Evolutionary conservation across 2,888 invertebrate genomes (phyloP).

Genomic region (Phlogophora meticulosa): DNA sequence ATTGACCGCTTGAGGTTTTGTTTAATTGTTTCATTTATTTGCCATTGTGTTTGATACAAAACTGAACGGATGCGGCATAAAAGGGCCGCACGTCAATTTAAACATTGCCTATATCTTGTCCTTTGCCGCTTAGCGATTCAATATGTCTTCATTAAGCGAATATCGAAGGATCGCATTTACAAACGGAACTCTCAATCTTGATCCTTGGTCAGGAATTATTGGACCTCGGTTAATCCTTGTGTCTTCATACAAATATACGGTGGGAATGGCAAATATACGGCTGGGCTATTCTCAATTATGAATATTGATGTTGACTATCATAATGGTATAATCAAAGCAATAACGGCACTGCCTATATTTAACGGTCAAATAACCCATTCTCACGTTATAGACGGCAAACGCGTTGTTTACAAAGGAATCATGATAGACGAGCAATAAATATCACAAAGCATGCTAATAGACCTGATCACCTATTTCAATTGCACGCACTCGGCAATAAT

Average conservation of each 20-base stretch:
- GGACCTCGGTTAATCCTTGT: slow-evolving; percentile 76
- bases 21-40: slow-evolving; percentile 69
- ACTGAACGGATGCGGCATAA: slow-evolving; percentile 80
- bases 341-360: slow-evolving; percentile 23
- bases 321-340: slow-evolving; percentile 32
- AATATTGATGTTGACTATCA: slow-evolving; percentile 27
- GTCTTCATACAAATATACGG: slow-evolving; percentile 61
- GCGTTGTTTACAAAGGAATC: slow-evolving; percentile 43
- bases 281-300: slow-evolving; percentile 20
- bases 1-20: slow-evolving; percentile 50
- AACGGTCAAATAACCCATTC: slow-evolving; percentile 52
- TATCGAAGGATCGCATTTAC: slow-evolving; percentile 87
- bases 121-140: slow-evolving; percentile 88
- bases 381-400: slow-evolving; percentile 27
- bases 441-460: slow-evolving; percentile 62
- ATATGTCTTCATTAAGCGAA: slow-evolving; percentile 91
- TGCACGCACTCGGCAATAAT: slow-evolving; percentile 67
- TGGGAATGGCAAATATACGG: slow-evolving; percentile 41
- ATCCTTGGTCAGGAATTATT: slow-evolving; percentile 86
- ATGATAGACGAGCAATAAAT: slow-evolving; percentile 57
- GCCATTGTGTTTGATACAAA: slow-evolving; percentile 70
- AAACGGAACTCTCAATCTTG: slow-evolving; percentile 88
- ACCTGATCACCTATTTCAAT: slow-evolving; percentile 67
- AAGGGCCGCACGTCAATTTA: slow-evolving; percentile 88
- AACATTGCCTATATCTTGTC: slow-evolving; percentile 88